Percentiles rank a stretch among this genome's conserved stretches.
These are phyloP conservation scores for Agrilus cyanescens DNA, from an alignment of 2,888 invertebrate genomes.

Conservation along the genomic window DNA sequence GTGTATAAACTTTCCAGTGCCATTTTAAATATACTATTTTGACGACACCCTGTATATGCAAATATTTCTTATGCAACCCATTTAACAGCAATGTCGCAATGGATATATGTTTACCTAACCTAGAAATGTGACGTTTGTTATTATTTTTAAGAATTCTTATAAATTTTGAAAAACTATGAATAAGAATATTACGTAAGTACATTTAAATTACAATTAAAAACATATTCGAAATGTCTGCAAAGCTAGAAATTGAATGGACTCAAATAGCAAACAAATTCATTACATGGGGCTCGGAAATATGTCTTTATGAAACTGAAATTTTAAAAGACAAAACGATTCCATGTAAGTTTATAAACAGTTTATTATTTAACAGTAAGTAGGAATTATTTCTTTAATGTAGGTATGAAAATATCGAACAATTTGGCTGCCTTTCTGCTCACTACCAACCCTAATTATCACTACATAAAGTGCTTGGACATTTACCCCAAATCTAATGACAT, in stretches of 20 bases:
- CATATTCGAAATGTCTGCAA: constrained; percentile 34
- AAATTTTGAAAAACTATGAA: no score
- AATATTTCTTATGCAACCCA: no score
- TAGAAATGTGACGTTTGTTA: no score
- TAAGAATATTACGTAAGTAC: no score
- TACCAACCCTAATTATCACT: constrained; percentile 61
- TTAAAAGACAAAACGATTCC: constrained; percentile 44
- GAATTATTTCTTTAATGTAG: constrained; percentile 32
- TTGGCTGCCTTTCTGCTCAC: constrained; percentile 59
- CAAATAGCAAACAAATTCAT: constrained; percentile 75
- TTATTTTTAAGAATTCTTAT: no score
- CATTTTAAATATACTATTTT: no score
- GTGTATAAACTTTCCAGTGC: no score
- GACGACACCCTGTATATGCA: no score
- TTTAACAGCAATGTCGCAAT: no score
- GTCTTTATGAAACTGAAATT: constrained; percentile 65
- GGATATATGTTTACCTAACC: no score
- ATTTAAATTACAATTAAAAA: no score
- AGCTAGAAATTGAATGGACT: constrained; percentile 80
- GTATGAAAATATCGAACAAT: constrained; percentile 54
- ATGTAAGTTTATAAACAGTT: constrained; percentile 9
- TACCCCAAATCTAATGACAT: constrained; percentile 67
- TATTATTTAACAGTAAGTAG: constrained; percentile 10
- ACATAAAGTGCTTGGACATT: constrained; percentile 79
- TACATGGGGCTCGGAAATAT: constrained; percentile 84